Percentiles rank a stretch among this genome's conserved stretches.
These are phyloP conservation scores for Agrotis clavis DNA, from an alignment of 2,888 invertebrate species.

Conservation along the genomic window DNA sequence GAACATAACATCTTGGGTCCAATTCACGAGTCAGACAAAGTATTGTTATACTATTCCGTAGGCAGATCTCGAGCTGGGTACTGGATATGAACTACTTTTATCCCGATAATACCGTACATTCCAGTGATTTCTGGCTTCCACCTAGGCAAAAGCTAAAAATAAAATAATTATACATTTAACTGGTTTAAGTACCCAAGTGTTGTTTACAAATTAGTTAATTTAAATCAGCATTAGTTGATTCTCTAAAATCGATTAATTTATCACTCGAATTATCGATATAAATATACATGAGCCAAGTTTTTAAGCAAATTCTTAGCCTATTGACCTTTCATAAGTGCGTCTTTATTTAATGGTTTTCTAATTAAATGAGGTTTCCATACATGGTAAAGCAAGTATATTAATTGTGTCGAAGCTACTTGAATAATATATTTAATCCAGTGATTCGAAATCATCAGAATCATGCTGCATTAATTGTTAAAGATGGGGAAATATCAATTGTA, in stretches of 20 bases:
- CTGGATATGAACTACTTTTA: background rate
- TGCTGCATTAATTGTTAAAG: slow-evolving; percentile 25
- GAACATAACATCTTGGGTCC: too few species aligned
- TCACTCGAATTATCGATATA: slow-evolving; percentile 48
- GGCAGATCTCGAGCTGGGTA: too few species aligned
- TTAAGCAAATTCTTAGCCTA: slow-evolving; percentile 51
- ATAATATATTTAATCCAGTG: slow-evolving; percentile 4
- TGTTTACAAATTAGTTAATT: slow-evolving; percentile 60
- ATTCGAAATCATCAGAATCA: background rate
- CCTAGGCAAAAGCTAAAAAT: background rate
- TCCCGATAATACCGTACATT: background rate
- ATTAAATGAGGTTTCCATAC: slow-evolving; percentile 40
- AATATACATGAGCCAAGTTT: slow-evolving; percentile 52
- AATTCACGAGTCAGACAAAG: too few species aligned
- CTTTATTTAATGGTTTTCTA: slow-evolving; percentile 33
- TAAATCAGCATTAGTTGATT: slow-evolving; percentile 36
- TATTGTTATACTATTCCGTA: too few species aligned
- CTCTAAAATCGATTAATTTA: slow-evolving; percentile 58
- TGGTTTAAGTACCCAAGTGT: slow-evolving; percentile 41
- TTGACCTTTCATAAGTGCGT: slow-evolving; percentile 40
- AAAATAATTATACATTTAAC: slow-evolving; percentile 39
- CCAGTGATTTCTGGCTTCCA: background rate
- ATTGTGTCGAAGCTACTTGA: slow-evolving; percentile 14
- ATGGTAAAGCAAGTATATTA: slow-evolving; percentile 16
- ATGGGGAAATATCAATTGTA: slow-evolving; percentile 16